Percentiles rank a stretch among this genome's conserved stretches.
Evolutionary conservation across 64 coral and sea anemone species (phyloP).

Genomic region (Catalaphyllia jardinei): DNA sequence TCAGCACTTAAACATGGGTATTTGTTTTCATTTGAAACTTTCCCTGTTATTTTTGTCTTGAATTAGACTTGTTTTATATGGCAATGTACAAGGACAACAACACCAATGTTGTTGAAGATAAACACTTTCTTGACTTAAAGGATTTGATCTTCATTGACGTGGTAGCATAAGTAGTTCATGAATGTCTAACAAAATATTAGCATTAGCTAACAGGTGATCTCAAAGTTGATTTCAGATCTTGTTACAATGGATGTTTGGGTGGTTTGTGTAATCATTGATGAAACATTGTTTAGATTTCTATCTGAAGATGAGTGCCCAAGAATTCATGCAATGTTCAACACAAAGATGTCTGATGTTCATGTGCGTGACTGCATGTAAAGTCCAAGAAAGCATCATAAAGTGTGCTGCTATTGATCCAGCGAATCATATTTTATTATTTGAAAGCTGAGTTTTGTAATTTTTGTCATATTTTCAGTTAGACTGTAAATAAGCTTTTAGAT

Average conservation of each 20-base stretch:
- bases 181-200: neutral
- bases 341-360: too few relatives aligned
- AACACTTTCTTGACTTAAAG: neutral
- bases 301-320: neutral
- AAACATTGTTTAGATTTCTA: neutral
- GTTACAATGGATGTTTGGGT: neutral
- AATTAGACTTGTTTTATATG: neutral
- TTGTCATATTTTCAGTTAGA: too few relatives aligned
- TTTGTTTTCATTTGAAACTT: constrained; percentile 7
- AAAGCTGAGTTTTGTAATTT: too few relatives aligned
- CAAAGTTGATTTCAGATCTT: neutral
- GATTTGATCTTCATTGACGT: neutral
- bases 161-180: neutral
- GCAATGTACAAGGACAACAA: neutral
- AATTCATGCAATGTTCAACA: too few relatives aligned
- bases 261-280: neutral
- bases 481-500: too few relatives aligned
- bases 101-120: neutral
- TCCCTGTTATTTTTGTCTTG: neutral
- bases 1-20: neutral
- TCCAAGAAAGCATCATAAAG: too few relatives aligned
- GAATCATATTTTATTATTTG: neutral
- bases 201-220: neutral
- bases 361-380: too few relatives aligned
- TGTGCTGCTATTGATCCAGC: too few relatives aligned